Evolutionary conservation across 1,140 invertebrate genomes (phyloP).

Genomic region (Bradynema listronoti): DNA sequence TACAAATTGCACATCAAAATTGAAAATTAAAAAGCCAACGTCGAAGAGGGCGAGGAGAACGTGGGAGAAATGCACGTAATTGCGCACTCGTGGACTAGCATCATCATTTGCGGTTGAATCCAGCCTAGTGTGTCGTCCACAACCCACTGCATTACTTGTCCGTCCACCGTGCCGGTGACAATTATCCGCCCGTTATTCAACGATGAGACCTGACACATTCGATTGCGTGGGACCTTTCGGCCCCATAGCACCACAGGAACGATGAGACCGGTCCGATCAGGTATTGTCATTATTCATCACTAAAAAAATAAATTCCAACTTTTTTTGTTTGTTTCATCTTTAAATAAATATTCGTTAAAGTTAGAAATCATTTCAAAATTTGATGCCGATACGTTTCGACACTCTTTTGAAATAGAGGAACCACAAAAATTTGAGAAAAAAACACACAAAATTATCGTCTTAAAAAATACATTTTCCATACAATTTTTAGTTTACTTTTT

Average conservation of each 20-base stretch:
- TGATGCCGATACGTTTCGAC: too few species aligned
- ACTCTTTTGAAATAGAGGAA: too few species aligned
- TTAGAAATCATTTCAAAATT: too few species aligned
- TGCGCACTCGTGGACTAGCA: slow-evolving; percentile 87
- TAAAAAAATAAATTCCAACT: too few species aligned
- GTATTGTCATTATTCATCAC: slow-evolving; percentile 17
- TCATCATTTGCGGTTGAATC: slow-evolving; percentile 84
- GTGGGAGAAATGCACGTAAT: slow-evolving; percentile 78
- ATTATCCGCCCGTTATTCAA: slow-evolving; percentile 84
- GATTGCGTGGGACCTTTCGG: slow-evolving; percentile 84
- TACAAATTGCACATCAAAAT: too few species aligned
- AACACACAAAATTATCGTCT: too few species aligned
- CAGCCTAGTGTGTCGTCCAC: slow-evolving; percentile 66
- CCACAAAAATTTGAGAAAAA: too few species aligned
- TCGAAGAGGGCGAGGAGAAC: slow-evolving; percentile 69
- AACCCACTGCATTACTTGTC: slow-evolving; percentile 94
- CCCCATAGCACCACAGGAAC: slow-evolving; percentile 96
- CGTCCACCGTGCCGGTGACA: slow-evolving; percentile 92
- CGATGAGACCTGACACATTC: slow-evolving; percentile 84
- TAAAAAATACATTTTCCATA: too few species aligned
- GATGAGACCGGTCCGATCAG: slow-evolving; percentile 65
- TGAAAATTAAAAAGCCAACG: slow-evolving; percentile 72
- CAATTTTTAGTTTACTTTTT: too few species aligned
- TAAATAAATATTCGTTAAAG: too few species aligned
- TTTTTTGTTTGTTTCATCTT: too few species aligned